Evolutionary conservation across 2,797 vertebrate genomes (phyloP), one percentile per base, ranked within the genome.

Genomic region (Chloroceryle amazona): DNA sequence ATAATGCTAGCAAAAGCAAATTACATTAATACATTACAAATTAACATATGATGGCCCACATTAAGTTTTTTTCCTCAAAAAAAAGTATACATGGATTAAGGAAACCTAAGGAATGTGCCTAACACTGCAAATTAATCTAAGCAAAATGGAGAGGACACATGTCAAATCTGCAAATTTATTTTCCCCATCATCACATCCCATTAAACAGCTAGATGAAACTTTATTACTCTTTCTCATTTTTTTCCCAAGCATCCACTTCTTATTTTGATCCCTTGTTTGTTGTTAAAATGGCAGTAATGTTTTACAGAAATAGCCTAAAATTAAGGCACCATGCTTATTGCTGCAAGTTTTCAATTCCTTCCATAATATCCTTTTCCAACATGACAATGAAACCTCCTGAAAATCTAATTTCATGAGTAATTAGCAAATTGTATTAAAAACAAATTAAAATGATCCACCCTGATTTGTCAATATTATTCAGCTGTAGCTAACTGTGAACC

Each of bases 351-450:
- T 54, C 85, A 62, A 75, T 79, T 90, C 81, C 51, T 81, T 90
- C 84, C 35, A 82, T 2, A 1, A 71, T 83, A 85, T 58, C 29
- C 47, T 86, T 66, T 83, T 28, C 73, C 65, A 70, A 28, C 54
- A 44, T 47, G 46, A 72, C 67, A 83, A 80, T 6, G 42, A 68
- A 96, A 96, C 22, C 55, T 89, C 78, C 39, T 4, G 4, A 94
- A 96, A 97, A 95, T 52, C 91, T 94, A 63, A 97, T 97, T 96
- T 90, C 90, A 81, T 83, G 82, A 96, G 87, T 91, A 97, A 97
- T 97, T 96, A 98, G 90, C 51, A 79, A 95, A 92, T 85, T 93
- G 95, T 93, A 91, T 95, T 96, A 94, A 95, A 96, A 96, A 23
- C 68, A 91, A 96, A 97, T 94, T 94, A 95, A 97, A 93, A 35